phyloP scores from a whole-genome alignment of 2,113 vertebrate species.

The Periophthalmus modestus region DNA sequence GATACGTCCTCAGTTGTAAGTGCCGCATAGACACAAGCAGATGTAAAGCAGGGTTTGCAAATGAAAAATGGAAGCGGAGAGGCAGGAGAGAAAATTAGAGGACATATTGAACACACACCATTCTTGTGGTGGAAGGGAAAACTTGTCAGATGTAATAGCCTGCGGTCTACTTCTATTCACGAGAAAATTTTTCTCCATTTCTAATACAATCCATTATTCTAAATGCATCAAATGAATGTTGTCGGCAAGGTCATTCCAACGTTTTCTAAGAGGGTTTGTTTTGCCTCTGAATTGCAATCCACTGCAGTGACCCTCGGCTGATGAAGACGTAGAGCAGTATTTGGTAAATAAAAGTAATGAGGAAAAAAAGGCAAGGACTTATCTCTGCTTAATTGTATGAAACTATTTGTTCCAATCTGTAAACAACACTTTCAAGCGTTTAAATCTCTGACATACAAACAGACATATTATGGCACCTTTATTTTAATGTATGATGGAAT shows the following conservation, averaged over 20 bases:
- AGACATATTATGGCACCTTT: neutral
- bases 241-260: constrained; percentile 50
- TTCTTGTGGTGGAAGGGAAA: constrained; percentile 29
- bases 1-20: constrained; percentile 7
- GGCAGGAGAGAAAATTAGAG: constrained; percentile 32
- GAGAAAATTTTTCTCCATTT: constrained; percentile 7
- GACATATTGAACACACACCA: constrained; percentile 36
- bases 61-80: constrained; percentile 22
- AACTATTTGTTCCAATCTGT: neutral
- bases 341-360: constrained; percentile 46
- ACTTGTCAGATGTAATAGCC: constrained; percentile 26
- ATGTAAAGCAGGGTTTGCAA: constrained; percentile 19
- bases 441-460: neutral
- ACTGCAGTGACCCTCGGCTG: constrained; percentile 49
- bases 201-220: constrained; percentile 38
- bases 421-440: neutral
- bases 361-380: constrained; percentile 12
- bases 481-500: neutral
- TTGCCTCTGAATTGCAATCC: constrained; percentile 41
- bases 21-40: constrained; percentile 5
- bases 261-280: constrained; percentile 37
- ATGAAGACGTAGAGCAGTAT: constrained; percentile 44
- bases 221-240: constrained; percentile 47
- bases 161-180: constrained; percentile 14
- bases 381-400: constrained; percentile 13